Evolutionary conservation across 2,888 invertebrate species (phyloP).

Genomic region (Drosophila affinis): DNA sequence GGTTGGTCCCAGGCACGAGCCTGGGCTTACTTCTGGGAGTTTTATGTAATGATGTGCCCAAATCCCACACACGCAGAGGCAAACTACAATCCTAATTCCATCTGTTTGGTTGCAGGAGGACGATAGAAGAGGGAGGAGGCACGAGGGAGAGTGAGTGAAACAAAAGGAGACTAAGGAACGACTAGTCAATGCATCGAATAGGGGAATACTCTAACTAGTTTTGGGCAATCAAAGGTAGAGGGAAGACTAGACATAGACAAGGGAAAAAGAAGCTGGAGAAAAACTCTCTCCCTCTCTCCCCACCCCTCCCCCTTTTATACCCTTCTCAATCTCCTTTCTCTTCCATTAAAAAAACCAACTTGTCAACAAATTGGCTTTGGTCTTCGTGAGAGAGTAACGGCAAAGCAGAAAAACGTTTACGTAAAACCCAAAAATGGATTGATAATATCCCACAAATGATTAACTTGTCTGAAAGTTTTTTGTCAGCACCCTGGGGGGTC

Average conservation of each 20-base stretch:
- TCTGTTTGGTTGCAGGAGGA: slow-evolving; percentile 18
- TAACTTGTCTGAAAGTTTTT: slow-evolving; percentile 75
- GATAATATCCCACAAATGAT: slow-evolving; percentile 80
- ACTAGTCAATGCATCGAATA: neutral
- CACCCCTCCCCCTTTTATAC: too few species aligned
- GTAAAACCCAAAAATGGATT: slow-evolving; percentile 75
- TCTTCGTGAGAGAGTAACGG: neutral
- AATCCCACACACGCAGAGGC: slow-evolving; percentile 53
- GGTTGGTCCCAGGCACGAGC: slow-evolving; percentile 37
- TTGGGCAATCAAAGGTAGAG: too few species aligned
- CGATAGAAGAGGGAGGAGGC: neutral
- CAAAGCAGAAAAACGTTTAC: slow-evolving; percentile 35
- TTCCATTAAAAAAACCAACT: neutral
- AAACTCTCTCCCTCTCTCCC: too few species aligned
- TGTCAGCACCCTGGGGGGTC: slow-evolving; percentile 36
- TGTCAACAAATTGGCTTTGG: neutral
- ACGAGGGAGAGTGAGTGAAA: neutral
- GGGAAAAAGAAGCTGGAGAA: neutral
- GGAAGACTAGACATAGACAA: too few species aligned
- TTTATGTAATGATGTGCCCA: slow-evolving; percentile 78
- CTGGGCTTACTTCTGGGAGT: slow-evolving; percentile 66
- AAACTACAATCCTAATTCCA: slow-evolving; percentile 48
- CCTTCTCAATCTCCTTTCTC: neutral
- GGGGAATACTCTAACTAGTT: slow-evolving; percentile 1
- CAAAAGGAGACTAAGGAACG: neutral